These are phyloP conservation scores for Buphagus erythrorhynchus DNA, from an alignment of 2,797 vertebrate genomes.

Conservation along the genomic window DNA sequence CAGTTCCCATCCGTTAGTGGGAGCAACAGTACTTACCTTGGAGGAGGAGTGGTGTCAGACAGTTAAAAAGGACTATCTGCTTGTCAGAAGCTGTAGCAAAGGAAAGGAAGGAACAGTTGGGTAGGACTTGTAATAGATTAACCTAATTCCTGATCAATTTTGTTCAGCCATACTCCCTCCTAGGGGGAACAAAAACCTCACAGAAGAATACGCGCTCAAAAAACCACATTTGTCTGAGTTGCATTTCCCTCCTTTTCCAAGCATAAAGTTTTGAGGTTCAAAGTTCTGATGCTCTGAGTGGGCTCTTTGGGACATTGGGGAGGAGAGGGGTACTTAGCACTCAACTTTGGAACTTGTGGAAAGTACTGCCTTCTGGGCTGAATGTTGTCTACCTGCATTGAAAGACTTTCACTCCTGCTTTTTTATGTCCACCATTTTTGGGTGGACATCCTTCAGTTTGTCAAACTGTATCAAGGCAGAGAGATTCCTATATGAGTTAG, in stretches of 20 bases:
- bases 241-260: not conserved
- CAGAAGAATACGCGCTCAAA: not conserved
- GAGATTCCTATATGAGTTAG: not conserved
- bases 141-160: not conserved
- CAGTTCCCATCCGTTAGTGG: not conserved
- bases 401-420: not conserved
- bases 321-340: not conserved
- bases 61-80: not conserved
- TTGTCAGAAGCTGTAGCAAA: not conserved
- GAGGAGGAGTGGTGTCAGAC: not conserved
- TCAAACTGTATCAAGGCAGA: not conserved
- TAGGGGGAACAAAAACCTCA: not conserved
- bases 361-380: not conserved
- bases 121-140: not conserved
- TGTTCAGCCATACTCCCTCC: not conserved
- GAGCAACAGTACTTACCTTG: not conserved
- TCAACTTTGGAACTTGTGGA: not conserved
- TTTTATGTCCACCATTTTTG: not conserved
- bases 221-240: accelerated
- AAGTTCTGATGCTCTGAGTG: not conserved
- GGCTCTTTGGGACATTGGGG: not conserved
- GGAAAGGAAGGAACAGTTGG: not conserved
- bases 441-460: not conserved
- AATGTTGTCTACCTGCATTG: too few species aligned
- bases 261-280: not conserved